Evolutionary conservation across 2,888 invertebrate species (phyloP), one percentile per base, ranked within the genome.

Genomic region (Clanis bilineata): DNA sequence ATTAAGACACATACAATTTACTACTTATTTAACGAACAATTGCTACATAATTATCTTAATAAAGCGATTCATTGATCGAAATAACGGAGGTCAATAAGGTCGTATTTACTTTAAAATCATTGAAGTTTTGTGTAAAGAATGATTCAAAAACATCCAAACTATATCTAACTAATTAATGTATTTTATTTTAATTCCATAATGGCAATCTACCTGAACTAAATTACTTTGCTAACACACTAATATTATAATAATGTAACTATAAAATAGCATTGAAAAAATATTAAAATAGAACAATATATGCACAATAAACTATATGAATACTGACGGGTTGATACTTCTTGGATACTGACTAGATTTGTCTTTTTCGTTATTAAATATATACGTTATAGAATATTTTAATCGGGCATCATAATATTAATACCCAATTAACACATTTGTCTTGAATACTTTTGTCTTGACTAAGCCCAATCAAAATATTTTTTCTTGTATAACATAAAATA

Each of bases 261-360:
- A 32, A 32, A 9, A 3, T 32, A 32, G 9, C 12, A 1, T 36
- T 7, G 12, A 12, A 9, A 6, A 32, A 9, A 5, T 9, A 1
- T 36, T 36, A 36, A 1, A 36, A 0, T 36, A 12, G 10, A 36
- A 21, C n/a, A 21, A 47, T 56, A 62, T 64, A 68, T 66, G 65
- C 57, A 58, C 65, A 32, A 41, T 23, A 58, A 47, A 51, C 5
- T 56, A 22, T 56, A 65, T 62, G 64, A 79, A 77, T 79, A 77
- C 75, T 79, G 73, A 65, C 69, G 62, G 64, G 70, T 69, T 63
- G 72, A 64, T 43, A 63, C 56, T 70, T 66, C 59, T 67, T 68
- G 69, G 64, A 70, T 72, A 74, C 68, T 82, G 84, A 84, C 83
- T 84, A 84, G 83, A 80, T 70, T 67, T 77, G 73, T 80, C 73